Conservation (phyloP, 2,113 vertebrate species). For the Nipponia nippon region DNA sequence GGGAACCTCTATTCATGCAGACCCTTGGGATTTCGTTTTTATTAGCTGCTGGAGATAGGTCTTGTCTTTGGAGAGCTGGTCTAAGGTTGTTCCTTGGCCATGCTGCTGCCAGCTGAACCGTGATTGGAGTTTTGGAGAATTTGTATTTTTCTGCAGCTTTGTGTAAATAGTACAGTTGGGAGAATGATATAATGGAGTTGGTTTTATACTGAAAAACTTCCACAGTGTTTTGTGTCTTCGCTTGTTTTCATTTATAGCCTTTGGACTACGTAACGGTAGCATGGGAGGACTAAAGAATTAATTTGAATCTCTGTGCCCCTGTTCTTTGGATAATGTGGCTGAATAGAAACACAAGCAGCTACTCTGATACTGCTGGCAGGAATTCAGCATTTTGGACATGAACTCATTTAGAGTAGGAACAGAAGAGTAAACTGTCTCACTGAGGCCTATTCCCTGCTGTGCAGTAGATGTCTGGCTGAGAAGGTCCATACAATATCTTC, state of each 20-base stretch:
- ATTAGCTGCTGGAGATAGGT: neutral
- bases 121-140: neutral
- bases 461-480: constrained; percentile 11
- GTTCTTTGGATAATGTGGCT: constrained; percentile 21
- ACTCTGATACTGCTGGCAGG: constrained; percentile 48
- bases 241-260: neutral
- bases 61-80: neutral
- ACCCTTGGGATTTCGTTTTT: neutral
- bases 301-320: constrained; percentile 16
- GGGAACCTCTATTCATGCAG: neutral
- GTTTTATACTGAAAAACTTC: neutral
- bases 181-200: neutral
- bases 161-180: neutral
- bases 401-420: constrained; percentile 51
- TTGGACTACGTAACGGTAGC: neutral
- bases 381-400: constrained; percentile 28
- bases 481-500: neutral
- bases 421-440: constrained; percentile 36
- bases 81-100: neutral
- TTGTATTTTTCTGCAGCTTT: neutral
- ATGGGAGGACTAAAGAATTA: constrained; percentile 18
- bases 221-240: neutral
- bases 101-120: neutral
- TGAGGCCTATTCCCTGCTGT: constrained; percentile 35
- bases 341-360: constrained; percentile 18